Evolutionary conservation across 2,113 vertebrate genomes (phyloP), one percentile per base, ranked within the genome.

Genomic region (Mohoua ochrocephala): DNA sequence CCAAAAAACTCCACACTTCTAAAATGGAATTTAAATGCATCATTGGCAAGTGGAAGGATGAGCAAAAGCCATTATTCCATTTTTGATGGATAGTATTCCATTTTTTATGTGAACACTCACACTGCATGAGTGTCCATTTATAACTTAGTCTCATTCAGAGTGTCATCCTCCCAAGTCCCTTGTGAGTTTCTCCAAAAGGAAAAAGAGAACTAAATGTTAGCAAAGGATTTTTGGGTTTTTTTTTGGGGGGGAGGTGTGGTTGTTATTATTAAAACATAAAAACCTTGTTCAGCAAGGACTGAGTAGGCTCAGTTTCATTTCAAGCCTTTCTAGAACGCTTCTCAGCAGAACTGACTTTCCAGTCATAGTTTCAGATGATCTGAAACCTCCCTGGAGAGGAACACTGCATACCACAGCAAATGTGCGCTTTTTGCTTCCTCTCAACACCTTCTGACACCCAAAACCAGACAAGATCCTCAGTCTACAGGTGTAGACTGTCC

Each of bases 191-290:
- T 75, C 33, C 17, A 54, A 61, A 85, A 37, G 8, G 30, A 85
- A 84, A 67, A 87, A 63, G 21, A 52, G 19, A 20, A 49, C 7
- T 33, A 41, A 69, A 31, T 57, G 9, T 37, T 42, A 15, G 3
- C 15, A 9, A 81, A 65, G 9, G 10, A 59, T 65, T 65, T 44
- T 16, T 65, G 9, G 8, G n/a, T n/a, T n/a, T n/a, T n/a, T n/a
- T n/a, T n/a, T n/a, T n/a, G n/a, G 11, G 13, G 2, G 11, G 11
- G 6, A 2, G 2, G 26, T 5, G 52, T 2, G 57, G 21, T 75
- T 13, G 27, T 28, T 54, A 20, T 20, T 50, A 52, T 53, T 61
- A n/a, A 47, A 68, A 84, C 6, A 2, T 47, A 4, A 53, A 67
- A 68, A 13, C 8, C 22, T 71, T 60, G 12, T 67, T 75, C 10